Conservation (phyloP, 2,888 invertebrate species). For the Lampropteryx suffumata region DNA sequence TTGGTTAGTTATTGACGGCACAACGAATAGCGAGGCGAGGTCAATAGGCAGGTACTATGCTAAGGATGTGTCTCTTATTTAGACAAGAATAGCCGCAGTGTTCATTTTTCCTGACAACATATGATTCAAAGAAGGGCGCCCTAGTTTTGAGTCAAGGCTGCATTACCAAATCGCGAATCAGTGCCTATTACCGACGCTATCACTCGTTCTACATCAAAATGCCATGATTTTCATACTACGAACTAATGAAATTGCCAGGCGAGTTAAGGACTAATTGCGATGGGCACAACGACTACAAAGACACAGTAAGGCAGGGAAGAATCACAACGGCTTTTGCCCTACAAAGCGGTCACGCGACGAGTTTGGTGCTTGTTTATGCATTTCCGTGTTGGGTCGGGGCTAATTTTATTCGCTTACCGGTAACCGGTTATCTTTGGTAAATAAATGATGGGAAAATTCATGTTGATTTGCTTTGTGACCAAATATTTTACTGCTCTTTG, state of each 20-base stretch:
- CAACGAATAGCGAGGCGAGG: no score
- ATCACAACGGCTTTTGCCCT: slow-evolving; percentile 20
- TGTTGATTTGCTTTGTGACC: no score
- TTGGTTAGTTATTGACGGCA: no score
- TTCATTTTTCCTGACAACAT: slow-evolving; percentile 7
- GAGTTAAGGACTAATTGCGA: slow-evolving; percentile 13
- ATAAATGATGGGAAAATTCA: neutral
- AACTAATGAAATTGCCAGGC: slow-evolving; percentile 8
- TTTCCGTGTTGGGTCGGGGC: slow-evolving; percentile 29
- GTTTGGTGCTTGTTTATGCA: slow-evolving; percentile 25
- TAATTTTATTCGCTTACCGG: slow-evolving; percentile 21
- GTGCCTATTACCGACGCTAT: slow-evolving; percentile 13
- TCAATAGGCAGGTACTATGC: no score
- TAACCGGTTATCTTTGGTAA: slow-evolving; percentile 2
- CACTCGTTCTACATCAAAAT: slow-evolving; percentile 14
- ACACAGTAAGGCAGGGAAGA: neutral
- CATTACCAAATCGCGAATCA: slow-evolving; percentile 17
- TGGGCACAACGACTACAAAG: neutral
- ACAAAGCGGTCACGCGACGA: slow-evolving; percentile 31
- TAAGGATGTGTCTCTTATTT: no score
- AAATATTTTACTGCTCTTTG: no score
- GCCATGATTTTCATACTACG: slow-evolving; percentile 10
- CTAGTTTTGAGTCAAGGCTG: slow-evolving; percentile 23
- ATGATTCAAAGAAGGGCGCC: slow-evolving; percentile 9
- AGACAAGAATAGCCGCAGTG: neutral